Conservation (phyloP, 2,888 invertebrate species). For the Cancer borealis region DNA sequence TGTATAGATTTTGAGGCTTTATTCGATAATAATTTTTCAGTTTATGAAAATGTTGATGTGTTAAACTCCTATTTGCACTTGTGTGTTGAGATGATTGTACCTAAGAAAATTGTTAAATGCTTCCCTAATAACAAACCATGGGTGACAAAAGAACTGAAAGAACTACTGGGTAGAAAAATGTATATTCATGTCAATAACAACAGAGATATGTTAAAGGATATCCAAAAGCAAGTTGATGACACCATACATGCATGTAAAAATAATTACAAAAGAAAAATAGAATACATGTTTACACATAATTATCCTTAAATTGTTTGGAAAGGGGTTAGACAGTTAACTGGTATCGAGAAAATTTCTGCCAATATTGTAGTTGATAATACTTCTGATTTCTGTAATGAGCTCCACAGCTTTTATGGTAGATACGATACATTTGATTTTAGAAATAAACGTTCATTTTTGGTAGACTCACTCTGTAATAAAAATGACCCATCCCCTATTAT, state of each 20-base stretch:
- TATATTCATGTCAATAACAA: not conserved
- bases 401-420: not conserved
- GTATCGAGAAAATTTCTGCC: not conserved
- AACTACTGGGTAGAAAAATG: not conserved
- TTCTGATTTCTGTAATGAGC: too few species aligned
- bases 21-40: not conserved
- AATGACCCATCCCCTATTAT: not conserved
- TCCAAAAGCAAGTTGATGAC: not conserved
- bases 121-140: too few species aligned
- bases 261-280: not conserved
- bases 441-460: not conserved
- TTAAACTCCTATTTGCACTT: not conserved
- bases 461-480: not conserved
- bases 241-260: not conserved
- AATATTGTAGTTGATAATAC: not conserved
- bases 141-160: not conserved
- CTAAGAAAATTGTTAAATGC: too few species aligned
- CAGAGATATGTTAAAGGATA: too few species aligned
- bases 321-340: not conserved
- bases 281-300: not conserved
- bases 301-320: not conserved
- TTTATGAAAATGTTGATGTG: constrained; percentile 40
- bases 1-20: constrained; percentile 33
- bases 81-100: constrained; percentile 31
- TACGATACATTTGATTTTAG: not conserved